These are phyloP conservation scores for Sinelater perroti DNA, from an alignment of 2,888 invertebrate genomes.

Conservation along the genomic window DNA sequence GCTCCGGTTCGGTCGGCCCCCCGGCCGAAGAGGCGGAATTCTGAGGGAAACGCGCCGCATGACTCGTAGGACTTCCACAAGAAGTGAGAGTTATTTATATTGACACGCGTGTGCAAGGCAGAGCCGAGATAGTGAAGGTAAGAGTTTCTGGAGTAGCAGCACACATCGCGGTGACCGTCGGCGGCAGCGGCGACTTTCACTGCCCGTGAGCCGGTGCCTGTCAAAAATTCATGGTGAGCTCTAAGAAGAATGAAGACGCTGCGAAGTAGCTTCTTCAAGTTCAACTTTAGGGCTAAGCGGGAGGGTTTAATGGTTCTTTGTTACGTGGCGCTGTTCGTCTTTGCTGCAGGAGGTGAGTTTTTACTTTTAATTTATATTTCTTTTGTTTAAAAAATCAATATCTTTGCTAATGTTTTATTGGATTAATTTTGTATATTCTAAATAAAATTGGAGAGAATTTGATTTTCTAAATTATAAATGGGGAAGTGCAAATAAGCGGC, in stretches of 20 bases:
- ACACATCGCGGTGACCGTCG: slow-evolving; percentile 35
- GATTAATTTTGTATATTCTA: too few species aligned
- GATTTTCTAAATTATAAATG: too few species aligned
- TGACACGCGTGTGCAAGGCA: slow-evolving; percentile 34
- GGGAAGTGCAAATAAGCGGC: background rate
- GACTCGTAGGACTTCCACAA: slow-evolving; percentile 12
- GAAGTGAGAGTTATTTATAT: slow-evolving; percentile 40
- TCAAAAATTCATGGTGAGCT: slow-evolving; percentile 7
- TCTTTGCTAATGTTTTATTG: too few species aligned
- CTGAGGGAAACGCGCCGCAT: slow-evolving; percentile 10
- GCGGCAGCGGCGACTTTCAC: slow-evolving; percentile 41
- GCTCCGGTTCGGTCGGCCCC: background rate
- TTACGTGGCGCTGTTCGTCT: slow-evolving; percentile 11
- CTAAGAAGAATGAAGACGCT: slow-evolving; percentile 16
- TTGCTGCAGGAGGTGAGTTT: slow-evolving; percentile 8
- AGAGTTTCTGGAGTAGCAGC: slow-evolving; percentile 26
- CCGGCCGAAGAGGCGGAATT: background rate
- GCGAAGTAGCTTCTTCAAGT: background rate
- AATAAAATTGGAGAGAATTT: too few species aligned
- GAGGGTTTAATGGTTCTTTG: background rate
- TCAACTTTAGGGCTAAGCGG: background rate
- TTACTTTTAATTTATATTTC: too few species aligned
- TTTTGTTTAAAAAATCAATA: too few species aligned
- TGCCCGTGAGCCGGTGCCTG: slow-evolving; percentile 14
- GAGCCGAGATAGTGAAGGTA: slow-evolving; percentile 26